Evolutionary conservation across 2,113 vertebrate genomes (phyloP).

Genomic region (Sceloporus tristichus): DNA sequence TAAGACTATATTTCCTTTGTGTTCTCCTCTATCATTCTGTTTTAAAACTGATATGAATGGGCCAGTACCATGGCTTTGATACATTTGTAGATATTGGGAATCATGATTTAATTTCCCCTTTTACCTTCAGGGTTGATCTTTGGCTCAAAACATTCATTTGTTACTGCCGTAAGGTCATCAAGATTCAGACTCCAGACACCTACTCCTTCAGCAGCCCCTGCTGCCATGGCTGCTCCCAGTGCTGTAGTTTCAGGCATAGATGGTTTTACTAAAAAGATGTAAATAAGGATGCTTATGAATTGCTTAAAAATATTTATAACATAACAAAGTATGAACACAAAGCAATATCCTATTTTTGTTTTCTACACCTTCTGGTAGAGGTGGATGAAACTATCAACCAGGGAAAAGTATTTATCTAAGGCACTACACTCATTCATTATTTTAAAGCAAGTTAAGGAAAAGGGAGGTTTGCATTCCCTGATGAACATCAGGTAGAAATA

Average conservation of each 20-base stretch:
- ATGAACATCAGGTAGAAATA: background rate
- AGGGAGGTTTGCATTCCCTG: background rate
- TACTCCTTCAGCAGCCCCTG: slow-evolving; percentile 93
- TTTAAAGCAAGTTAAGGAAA: background rate
- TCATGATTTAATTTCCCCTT: background rate
- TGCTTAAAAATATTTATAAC: background rate
- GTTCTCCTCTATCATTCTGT: too few species aligned
- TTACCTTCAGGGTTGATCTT: slow-evolving; percentile 93
- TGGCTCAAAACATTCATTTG: slow-evolving; percentile 89
- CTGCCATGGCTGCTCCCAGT: slow-evolving; percentile 96
- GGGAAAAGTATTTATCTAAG: background rate
- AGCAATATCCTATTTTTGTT: background rate
- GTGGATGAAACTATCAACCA: background rate
- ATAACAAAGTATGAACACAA: background rate
- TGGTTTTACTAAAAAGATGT: slow-evolving; percentile 85
- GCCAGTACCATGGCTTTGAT: background rate
- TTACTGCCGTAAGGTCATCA: slow-evolving; percentile 83
- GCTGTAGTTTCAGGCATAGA: slow-evolving; percentile 96
- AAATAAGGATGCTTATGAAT: slow-evolving; percentile 37
- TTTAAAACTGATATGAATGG: too few species aligned
- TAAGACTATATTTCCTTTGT: too few species aligned
- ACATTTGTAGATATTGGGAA: background rate
- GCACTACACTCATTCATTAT: background rate
- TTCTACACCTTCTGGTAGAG: too few species aligned
- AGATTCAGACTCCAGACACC: slow-evolving; percentile 90